Evolutionary conservation across 2,797 vertebrate genomes (phyloP), one percentile per base, ranked within the genome.

Genomic region (Somateria mollissima): DNA sequence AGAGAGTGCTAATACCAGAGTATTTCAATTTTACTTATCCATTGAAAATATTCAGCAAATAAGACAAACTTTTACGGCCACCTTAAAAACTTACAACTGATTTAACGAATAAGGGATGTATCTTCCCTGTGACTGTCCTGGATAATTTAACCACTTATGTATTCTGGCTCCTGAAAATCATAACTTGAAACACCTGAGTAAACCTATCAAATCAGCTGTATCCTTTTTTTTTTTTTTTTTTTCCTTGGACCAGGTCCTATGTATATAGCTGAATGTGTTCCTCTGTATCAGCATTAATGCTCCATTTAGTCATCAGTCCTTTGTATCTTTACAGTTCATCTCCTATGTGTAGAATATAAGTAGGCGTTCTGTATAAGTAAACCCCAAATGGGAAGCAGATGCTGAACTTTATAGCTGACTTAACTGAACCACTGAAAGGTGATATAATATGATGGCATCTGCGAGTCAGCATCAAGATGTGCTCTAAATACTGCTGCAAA

Each of bases 321-420:
- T 82, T 53, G 18, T 92, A 71, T 64, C 77, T 89, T 87, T 65
- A 57, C 43, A 61, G 36, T 79, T 90, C 28, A 45, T 74, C 36
- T 85, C 11, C 25, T 58, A 21, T 47, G 17, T 64, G 67, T 87
- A 83, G 84, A 90, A 74, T 73, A 7, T 39, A 88, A 87, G 62
- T 76, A 82, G 67, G n/a, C 90, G 36, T 85, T 69, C 69, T 58
- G 2, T 85, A 77, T 87, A 94, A 89, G 93, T 74, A 90, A 90
- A 77, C 21, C 82, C 69, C 5, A 0, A 77, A 69, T 54, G 65
- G 41, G 60, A 93, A 65, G 43, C 69, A 83, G 89, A 73, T 89
- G 89, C 78, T 62, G 89, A 92, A 92, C 81, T 95, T 95, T 39
- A 37, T 66, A 93, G 92, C 84, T 96, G 94, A 94, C 54, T 92